phyloP scores from a whole-genome alignment of 2,888 invertebrate genomes.

The Pinctada fucata region DNA sequence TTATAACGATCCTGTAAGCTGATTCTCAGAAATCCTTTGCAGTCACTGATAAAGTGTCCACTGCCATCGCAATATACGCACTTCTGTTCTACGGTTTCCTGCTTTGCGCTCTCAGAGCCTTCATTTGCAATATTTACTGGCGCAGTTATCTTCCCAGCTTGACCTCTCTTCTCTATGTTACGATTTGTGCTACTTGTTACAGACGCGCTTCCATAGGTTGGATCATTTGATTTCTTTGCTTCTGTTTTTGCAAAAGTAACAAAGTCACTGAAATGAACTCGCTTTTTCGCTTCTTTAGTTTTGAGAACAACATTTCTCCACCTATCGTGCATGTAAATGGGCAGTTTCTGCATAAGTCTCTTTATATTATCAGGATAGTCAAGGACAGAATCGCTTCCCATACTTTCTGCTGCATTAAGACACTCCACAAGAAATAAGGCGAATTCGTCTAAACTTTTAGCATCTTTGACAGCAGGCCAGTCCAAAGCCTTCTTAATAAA shows the following conservation, averaged over 20 bases:
- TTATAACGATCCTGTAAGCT: slow-evolving; percentile 8
- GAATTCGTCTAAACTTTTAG: too few species aligned
- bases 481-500: too few species aligned
- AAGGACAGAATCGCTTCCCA: too few species aligned
- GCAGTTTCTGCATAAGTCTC: too few species aligned
- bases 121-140: neutral
- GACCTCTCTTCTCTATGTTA: neutral
- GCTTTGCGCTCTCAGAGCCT: neutral
- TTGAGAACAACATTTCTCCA: slow-evolving; percentile 27
- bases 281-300: slow-evolving; percentile 8
- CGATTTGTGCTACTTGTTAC: neutral
- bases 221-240: slow-evolving; percentile 24
- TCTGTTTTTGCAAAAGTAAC: slow-evolving; percentile 27
- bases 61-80: slow-evolving; percentile 21
- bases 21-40: too few species aligned
- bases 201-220: slow-evolving; percentile 4
- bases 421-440: too few species aligned
- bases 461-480: too few species aligned
- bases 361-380: too few species aligned
- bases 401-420: too few species aligned
- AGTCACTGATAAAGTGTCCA: too few species aligned
- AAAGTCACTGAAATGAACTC: slow-evolving; percentile 23
- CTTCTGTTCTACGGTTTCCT: neutral
- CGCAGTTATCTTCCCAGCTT: neutral
- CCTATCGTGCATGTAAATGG: slow-evolving; percentile 9